These are phyloP conservation scores for Drosophila atripex DNA, from an alignment of 2,888 invertebrate genomes.

Conservation along the genomic window DNA sequence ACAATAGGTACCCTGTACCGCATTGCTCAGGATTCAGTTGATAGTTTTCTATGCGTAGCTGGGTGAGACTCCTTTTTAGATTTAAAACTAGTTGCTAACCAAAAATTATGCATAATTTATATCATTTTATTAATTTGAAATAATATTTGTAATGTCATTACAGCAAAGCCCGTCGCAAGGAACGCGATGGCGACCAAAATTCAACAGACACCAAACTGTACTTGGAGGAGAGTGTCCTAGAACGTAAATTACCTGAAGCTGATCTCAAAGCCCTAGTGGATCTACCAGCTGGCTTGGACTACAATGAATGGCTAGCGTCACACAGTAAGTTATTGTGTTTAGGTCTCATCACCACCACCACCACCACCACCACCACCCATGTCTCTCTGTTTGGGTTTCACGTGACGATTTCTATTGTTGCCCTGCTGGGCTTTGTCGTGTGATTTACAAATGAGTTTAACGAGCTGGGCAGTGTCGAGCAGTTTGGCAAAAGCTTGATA, in stretches of 20 bases:
- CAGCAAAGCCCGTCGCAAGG: slow-evolving; percentile 98
- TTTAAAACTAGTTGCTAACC: not conserved
- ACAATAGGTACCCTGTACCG: slow-evolving; percentile 83
- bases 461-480: slow-evolving; percentile 3
- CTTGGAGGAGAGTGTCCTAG: slow-evolving; percentile 96
- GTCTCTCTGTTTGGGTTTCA: not conserved
- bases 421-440: slow-evolving; percentile 19
- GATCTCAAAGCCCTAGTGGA: slow-evolving; percentile 97
- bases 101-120: not conserved
- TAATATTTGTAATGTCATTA: slow-evolving; percentile 77
- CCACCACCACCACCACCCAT: too few species aligned
- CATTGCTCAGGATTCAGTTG: slow-evolving; percentile 84
- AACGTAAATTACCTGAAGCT: slow-evolving; percentile 96
- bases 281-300: slow-evolving; percentile 97
- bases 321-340: slow-evolving; percentile 89
- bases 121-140: not conserved
- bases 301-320: slow-evolving; percentile 99
- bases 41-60: slow-evolving; percentile 84
- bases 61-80: slow-evolving; percentile 78
- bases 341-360: too few species aligned
- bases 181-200: slow-evolving; percentile 92
- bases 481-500: slow-evolving; percentile 32
- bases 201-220: slow-evolving; percentile 96
- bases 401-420: slow-evolving; percentile 22
- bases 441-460: slow-evolving; percentile 43